Conservation (phyloP, 2,797 vertebrate species). For the Pipistrellus kuhlii region DNA sequence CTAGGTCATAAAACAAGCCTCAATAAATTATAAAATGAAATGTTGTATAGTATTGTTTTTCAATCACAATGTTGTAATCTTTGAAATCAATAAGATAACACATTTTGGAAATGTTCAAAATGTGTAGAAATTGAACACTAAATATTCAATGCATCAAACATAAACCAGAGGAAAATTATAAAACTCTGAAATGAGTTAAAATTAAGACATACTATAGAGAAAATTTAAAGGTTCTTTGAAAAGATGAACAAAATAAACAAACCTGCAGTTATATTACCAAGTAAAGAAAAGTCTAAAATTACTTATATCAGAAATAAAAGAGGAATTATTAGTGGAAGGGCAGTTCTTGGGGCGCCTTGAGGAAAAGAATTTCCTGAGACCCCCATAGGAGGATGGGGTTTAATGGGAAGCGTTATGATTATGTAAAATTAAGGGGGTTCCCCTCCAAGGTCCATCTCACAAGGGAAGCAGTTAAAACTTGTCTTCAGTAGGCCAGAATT, state of each 20-base stretch:
- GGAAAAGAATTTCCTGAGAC: neutral
- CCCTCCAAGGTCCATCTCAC: neutral
- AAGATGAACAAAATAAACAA: neutral
- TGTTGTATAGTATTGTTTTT: neutral
- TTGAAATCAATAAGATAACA: neutral
- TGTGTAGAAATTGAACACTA: neutral
- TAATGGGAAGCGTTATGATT: neutral
- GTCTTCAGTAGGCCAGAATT: neutral
- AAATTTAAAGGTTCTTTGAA: neutral
- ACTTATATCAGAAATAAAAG: neutral
- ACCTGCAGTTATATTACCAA: neutral
- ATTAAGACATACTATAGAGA: neutral
- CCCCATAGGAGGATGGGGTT: neutral
- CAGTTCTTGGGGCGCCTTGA: neutral
- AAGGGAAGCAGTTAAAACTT: neutral
- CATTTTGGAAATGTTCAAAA: neutral
- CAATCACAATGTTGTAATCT: neutral
- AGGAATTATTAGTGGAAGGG: neutral
- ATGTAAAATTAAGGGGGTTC: neutral
- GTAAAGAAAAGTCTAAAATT: neutral
- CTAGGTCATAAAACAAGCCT: neutral
- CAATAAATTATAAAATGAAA: neutral
- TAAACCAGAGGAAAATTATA: neutral
- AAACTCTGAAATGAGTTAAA: neutral
- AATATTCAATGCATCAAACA: neutral